Conservation (phyloP, 2,888 invertebrate species). For the Synergus laeviventris region DNA sequence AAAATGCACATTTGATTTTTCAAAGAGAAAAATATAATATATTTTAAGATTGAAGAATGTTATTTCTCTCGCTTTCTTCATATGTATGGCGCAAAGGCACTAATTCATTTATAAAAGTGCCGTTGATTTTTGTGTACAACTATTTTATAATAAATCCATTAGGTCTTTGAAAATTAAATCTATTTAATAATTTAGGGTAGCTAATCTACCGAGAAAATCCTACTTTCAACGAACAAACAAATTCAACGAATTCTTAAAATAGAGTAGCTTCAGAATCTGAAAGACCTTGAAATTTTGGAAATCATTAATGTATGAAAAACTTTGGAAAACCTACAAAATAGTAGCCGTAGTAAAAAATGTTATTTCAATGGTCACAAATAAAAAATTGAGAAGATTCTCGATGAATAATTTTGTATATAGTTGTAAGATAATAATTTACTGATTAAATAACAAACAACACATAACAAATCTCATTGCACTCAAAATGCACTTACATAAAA, state of each 20-base stretch:
- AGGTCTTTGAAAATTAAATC: neutral
- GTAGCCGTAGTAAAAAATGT: no score
- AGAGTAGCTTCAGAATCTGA: no score
- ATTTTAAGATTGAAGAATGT: conserved; percentile 8
- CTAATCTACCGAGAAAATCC: neutral
- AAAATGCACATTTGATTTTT: conserved; percentile 31
- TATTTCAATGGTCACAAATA: no score
- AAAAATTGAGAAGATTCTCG: neutral
- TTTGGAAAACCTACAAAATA: neutral
- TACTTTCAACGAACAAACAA: no score
- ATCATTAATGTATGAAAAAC: neutral
- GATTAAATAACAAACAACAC: conserved; percentile 21
- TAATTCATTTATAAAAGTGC: conserved; percentile 11
- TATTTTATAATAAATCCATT: conserved; percentile 34
- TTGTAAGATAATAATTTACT: neutral
- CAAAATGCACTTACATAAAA: neutral
- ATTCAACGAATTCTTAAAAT: no score
- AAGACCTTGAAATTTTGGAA: no score
- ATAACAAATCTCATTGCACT: neutral
- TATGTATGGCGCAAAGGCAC: conserved; percentile 15
- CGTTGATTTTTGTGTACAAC: conserved; percentile 28
- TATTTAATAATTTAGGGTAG: neutral
- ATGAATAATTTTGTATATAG: neutral
- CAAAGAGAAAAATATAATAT: neutral
- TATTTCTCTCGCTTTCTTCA: neutral